Base-by-base conservation (phyloP, 1,140 invertebrate species). In the Coboldia fuscipes region DNA sequence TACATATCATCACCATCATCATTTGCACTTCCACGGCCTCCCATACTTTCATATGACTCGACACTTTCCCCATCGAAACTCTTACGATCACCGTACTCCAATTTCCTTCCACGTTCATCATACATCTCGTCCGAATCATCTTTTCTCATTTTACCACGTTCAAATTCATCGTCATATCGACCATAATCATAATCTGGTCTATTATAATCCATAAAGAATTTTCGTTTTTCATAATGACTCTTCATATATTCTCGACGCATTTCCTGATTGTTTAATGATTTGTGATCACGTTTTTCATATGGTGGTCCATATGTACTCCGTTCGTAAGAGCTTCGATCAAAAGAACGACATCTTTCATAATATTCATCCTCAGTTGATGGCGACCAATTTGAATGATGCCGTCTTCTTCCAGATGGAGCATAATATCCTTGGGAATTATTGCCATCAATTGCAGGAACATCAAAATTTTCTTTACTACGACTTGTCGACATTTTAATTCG, bases 61-160 rank as follows among this genome's bases (percentile, higher is more conserved):
- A 51, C 42, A 29, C 52, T 54, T 21, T 55, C 51, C 1, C 51
- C 47, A 39, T 55, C 52, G 15, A 55, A 55, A 18, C 51, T 54
- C 10, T 50, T 20, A 6, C 32, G 19, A 20, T 27, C 18, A 10
- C 27, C 26, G 28, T 46, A 45, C 33, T 34, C 27, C 38, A 18
- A 29, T n/a, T 19, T 12, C 14, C 14, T n/a, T n/a, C n/a, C n/a
- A n/a, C n/a, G n/a, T n/a, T n/a, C n/a, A n/a, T n/a, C n/a, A n/a
- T n/a, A n/a, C n/a, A n/a, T n/a, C n/a, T n/a, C n/a, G n/a, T n/a
- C n/a, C n/a, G n/a, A n/a, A n/a, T n/a, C n/a, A n/a, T n/a, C n/a
- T n/a, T n/a, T n/a, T n/a, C 18, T 19, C 30, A 12, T 19, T 3
- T 12, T 5, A 20, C 18, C 14, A 4, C 8, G 16, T 19, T 32